A percentile compares a stretch with the other conserved stretches of the same genome.
phyloP scores from a whole-genome alignment of 2,888 invertebrate genomes.

The Andrena hattorfiana region DNA sequence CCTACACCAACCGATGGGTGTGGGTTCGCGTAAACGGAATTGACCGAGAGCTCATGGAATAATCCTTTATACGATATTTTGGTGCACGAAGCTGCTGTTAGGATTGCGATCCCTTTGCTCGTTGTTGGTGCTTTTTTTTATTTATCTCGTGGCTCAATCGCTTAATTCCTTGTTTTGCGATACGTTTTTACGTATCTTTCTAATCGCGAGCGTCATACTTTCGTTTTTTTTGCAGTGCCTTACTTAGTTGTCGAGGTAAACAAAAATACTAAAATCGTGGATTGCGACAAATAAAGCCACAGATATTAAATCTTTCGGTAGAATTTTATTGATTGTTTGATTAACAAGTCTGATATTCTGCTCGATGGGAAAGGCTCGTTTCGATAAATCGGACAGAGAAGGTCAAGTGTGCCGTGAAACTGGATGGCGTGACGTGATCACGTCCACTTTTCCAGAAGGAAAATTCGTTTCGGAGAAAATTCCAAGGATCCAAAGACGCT shows the following conservation, averaged over 20 bases:
- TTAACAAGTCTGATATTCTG: conserved; percentile 1
- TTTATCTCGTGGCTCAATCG: too few relatives aligned
- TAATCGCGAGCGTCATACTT: too few relatives aligned
- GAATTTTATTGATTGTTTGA: not conserved
- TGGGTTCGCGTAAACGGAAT: not conserved
- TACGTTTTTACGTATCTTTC: too few relatives aligned
- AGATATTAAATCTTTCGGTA: not conserved
- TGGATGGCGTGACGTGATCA: not conserved
- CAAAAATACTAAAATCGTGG: not conserved
- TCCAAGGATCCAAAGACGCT: conserved; percentile 14
- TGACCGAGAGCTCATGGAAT: not conserved
- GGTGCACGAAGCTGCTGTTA: not conserved
- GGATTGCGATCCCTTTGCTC: not conserved
- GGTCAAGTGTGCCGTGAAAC: not conserved
- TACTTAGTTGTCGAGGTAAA: not conserved
- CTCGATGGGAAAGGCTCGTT: not conserved
- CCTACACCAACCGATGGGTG: not conserved
- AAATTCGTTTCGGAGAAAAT: conserved; percentile 37
- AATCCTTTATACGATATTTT: not conserved
- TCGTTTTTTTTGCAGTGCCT: not conserved
- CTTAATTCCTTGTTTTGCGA: not conserved
- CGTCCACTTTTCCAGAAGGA: not conserved
- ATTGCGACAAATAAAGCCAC: not conserved
- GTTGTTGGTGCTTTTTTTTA: not conserved
- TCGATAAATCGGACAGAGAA: not conserved